Percentiles rank a stretch among this genome's conserved stretches.
Evolutionary conservation across 2,797 vertebrate species (phyloP).

Genomic region (Monodelphis domestica): DNA sequence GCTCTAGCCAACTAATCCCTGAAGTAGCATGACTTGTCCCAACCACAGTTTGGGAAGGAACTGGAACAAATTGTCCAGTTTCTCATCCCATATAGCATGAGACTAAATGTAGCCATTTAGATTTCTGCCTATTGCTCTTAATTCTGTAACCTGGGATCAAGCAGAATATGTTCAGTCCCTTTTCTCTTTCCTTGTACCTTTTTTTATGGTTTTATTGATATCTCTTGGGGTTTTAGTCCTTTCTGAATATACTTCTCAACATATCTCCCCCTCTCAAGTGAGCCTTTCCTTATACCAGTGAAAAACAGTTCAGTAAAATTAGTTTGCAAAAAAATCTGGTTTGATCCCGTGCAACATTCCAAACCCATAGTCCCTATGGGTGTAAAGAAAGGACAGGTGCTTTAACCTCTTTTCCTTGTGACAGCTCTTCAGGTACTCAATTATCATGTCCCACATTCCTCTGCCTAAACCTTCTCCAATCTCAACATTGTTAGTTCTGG

Average conservation of each 20-base stretch:
- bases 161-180: background rate
- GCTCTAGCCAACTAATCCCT: background rate
- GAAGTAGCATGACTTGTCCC: background rate
- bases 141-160: background rate
- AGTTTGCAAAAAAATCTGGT: background rate
- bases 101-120: background rate
- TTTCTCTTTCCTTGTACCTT: background rate
- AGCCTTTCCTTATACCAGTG: background rate
- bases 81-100: background rate
- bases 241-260: background rate
- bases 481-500: background rate
- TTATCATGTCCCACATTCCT: background rate
- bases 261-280: background rate
- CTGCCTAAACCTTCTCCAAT: background rate
- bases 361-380: background rate
- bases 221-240: background rate
- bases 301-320: background rate
- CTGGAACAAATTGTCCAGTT: background rate
- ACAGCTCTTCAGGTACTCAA: background rate
- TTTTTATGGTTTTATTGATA: background rate
- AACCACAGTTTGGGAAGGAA: background rate
- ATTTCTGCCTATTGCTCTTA: background rate
- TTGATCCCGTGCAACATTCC: background rate
- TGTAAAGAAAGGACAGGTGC: background rate
- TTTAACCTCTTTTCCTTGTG: background rate